Evolutionary conservation across 1,140 invertebrate species (phyloP).

Genomic region (Papilio xuthus): DNA sequence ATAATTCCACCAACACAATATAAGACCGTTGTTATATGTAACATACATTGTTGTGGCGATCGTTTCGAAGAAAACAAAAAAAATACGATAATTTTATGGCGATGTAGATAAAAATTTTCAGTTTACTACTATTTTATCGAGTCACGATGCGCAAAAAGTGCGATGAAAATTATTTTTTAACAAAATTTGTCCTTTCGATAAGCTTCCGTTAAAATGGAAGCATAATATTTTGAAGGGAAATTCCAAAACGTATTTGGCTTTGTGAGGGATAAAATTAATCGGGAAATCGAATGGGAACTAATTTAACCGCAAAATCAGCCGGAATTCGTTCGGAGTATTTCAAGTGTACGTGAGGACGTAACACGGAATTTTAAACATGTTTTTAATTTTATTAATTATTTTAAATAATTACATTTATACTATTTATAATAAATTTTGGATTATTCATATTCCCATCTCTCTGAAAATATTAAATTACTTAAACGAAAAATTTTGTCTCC

Average conservation of each 20-base stretch:
- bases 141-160: neutral
- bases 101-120: neutral
- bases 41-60: no score
- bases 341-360: constrained; percentile 1
- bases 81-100: no score
- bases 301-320: constrained; percentile 8
- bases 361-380: neutral
- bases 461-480: no score
- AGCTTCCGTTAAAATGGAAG: constrained; percentile 2
- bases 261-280: constrained; percentile 15
- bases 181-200: neutral
- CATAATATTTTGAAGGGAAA: constrained; percentile 23
- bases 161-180: constrained; percentile 8
- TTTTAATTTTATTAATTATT: neutral
- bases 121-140: neutral
- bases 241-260: constrained; percentile 12
- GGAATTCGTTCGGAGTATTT: constrained; percentile 2
- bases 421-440: no score
- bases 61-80: no score
- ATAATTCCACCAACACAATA: no score
- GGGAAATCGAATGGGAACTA: constrained; percentile 22
- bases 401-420: no score
- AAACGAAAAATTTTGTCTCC: no score
- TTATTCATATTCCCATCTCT: no score
- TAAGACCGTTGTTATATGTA: no score